phyloP scores from a whole-genome alignment of 2,888 invertebrate species.

The Troilus luridus region DNA sequence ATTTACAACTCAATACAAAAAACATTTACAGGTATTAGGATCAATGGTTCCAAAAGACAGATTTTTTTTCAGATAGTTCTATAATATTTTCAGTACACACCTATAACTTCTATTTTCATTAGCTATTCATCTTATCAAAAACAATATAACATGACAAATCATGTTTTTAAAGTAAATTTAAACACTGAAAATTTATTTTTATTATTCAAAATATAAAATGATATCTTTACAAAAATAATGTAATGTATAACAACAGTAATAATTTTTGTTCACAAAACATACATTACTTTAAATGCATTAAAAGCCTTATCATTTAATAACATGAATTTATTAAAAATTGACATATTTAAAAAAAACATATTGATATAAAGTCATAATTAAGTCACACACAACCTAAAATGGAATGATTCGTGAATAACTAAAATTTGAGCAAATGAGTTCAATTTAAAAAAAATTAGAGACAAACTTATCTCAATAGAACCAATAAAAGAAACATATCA shows the following conservation, averaged over 20 bases:
- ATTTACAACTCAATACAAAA: background rate
- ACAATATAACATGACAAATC: background rate
- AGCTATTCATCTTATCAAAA: background rate
- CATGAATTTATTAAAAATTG: background rate
- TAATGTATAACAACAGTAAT: background rate
- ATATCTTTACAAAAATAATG: constrained; percentile 3
- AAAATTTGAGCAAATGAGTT: constrained; percentile 53
- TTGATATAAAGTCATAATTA: background rate
- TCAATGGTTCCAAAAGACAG: background rate
- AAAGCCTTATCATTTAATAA: constrained; percentile 42
- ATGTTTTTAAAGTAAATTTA: background rate
- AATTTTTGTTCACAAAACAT: background rate
- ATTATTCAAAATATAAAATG: background rate
- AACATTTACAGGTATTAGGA: background rate
- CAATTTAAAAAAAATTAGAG: background rate
- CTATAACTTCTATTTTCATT: background rate
- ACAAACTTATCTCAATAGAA: background rate
- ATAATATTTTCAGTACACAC: background rate
- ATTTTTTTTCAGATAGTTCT: background rate
- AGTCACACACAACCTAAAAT: constrained; percentile 48
- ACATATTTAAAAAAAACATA: constrained; percentile 12
- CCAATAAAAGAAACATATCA: background rate
- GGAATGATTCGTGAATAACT: constrained; percentile 43
- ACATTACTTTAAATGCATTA: constrained; percentile 38
- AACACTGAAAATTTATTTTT: background rate